phyloP scores from a whole-genome alignment of 2,797 vertebrate genomes.

The Petrocephalus sullivani region DNA sequence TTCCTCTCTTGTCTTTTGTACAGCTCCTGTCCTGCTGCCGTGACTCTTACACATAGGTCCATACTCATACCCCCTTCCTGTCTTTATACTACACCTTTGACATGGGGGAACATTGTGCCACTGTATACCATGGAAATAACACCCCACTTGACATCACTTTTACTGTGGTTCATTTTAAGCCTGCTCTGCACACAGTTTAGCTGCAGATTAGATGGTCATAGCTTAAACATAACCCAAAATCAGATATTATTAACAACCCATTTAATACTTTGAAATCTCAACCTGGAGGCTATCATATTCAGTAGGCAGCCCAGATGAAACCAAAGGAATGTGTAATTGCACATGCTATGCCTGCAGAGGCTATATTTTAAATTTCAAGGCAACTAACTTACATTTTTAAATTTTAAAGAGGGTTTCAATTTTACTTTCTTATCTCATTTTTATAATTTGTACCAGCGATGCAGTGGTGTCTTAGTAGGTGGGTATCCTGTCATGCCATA shows the following conservation, averaged over 20 bases:
- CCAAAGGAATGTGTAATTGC: neutral
- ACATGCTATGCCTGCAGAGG: neutral
- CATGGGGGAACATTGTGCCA: neutral
- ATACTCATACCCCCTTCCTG: neutral
- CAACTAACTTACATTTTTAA: neutral
- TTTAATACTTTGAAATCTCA: neutral
- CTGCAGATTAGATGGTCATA: neutral
- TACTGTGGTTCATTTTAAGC: neutral
- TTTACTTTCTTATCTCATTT: neutral
- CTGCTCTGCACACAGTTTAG: neutral
- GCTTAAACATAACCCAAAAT: neutral
- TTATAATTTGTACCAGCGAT: neutral
- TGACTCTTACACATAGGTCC: neutral
- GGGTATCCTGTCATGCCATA: neutral
- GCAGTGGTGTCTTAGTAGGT: neutral
- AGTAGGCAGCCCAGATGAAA: neutral
- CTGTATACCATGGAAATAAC: neutral
- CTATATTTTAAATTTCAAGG: neutral
- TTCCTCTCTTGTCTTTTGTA: neutral
- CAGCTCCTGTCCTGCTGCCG: neutral
- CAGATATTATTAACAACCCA: neutral
- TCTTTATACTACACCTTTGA: neutral
- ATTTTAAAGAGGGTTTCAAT: neutral
- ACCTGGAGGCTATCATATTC: neutral
- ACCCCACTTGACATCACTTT: neutral